Percentiles rank a stretch among this genome's conserved stretches.
These are phyloP conservation scores for Alligator mississippiensis DNA, from an alignment of 2,113 vertebrate genomes.

Conservation along the genomic window DNA sequence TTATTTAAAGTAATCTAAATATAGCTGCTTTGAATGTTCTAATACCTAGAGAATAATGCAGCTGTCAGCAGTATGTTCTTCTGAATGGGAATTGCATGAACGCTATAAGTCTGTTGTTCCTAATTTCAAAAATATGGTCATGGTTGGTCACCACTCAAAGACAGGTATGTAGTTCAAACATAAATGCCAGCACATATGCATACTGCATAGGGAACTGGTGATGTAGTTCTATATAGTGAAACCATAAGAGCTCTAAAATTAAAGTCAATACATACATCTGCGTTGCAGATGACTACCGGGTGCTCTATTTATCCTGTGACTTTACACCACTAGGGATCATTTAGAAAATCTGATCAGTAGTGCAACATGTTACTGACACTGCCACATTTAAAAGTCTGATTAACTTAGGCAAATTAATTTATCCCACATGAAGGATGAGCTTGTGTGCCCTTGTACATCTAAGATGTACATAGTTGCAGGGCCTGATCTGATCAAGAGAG, in stretches of 20 bases:
- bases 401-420: slow-evolving; percentile 15
- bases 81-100: slow-evolving; percentile 28
- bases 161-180: slow-evolving; percentile 62
- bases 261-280: slow-evolving; percentile 13
- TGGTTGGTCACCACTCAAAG: not conserved
- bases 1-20: slow-evolving; percentile 59
- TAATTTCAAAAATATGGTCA: slow-evolving; percentile 48
- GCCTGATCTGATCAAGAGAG: not conserved
- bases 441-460: not conserved
- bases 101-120: slow-evolving; percentile 2
- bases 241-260: slow-evolving; percentile 15
- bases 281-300: slow-evolving; percentile 44
- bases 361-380: not conserved
- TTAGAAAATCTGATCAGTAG: not conserved
- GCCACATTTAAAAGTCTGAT: not conserved
- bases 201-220: slow-evolving; percentile 9
- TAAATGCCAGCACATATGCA: slow-evolving; percentile 23
- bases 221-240: slow-evolving; percentile 10
- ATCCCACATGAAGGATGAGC: not conserved
- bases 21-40: slow-evolving; percentile 48
- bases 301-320: not conserved
- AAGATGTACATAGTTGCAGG: not conserved
- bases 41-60: slow-evolving; percentile 46
- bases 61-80: slow-evolving; percentile 64
- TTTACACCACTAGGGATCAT: slow-evolving; percentile 1